A percentile compares a stretch with the other conserved stretches of the same genome.
Evolutionary conservation across 1,140 invertebrate species (phyloP).

Genomic region (Bombus haemorrhoidalis): DNA sequence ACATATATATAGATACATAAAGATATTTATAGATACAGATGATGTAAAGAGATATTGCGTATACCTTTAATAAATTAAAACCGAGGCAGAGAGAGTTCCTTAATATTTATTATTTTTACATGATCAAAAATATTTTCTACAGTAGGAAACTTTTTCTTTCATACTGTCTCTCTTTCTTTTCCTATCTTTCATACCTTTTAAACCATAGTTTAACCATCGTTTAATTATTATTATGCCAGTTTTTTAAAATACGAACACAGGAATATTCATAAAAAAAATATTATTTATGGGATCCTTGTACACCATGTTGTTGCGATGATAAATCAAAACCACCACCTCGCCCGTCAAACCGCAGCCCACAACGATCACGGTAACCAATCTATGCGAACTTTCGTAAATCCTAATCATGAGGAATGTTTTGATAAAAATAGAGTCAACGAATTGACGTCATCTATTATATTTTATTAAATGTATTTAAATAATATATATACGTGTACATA

Average conservation of each 20-base stretch:
- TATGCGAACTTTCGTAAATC: constrained; percentile 57
- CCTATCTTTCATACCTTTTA: background rate
- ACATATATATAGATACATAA: no score
- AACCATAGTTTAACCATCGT: background rate
- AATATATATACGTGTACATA: no score
- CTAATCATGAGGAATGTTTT: constrained; percentile 49
- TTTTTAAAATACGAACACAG: no score
- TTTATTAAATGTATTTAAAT: background rate
- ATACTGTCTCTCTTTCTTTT: no score
- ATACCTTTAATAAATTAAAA: no score
- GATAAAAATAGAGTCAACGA: background rate
- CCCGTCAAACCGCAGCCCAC: constrained; percentile 45
- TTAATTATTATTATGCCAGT: background rate
- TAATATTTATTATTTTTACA: background rate
- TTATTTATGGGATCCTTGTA: constrained; percentile 60
- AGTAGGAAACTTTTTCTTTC: no score
- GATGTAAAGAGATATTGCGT: no score
- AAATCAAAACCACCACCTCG: constrained; percentile 49
- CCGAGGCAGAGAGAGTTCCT: no score
- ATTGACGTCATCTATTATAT: no score
- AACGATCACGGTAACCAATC: constrained; percentile 34
- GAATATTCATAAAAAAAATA: no score
- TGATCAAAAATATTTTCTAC: background rate
- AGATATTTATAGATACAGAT: no score
- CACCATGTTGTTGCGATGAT: constrained; percentile 34